Evolutionary conservation across 37 sponge, comb jelly and placozoan species (phyloP), one percentile per base, ranked within the genome.

Genomic region (Axinella damicornis): DNA sequence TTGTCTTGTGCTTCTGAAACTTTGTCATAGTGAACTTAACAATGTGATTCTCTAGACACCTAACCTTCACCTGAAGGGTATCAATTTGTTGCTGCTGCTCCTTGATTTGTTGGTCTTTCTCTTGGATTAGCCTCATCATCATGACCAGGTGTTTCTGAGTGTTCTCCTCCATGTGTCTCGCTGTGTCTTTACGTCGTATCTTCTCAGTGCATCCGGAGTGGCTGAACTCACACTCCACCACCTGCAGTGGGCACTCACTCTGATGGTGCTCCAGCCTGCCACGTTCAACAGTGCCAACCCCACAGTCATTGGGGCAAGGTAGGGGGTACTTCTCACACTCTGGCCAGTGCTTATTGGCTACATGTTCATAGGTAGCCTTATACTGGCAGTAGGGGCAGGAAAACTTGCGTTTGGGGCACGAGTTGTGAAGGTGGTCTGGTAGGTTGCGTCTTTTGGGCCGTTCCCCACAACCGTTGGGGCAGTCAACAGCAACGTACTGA

Each of bases 231-330:
- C 81, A 80, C 53, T 41, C 67, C 12, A 80, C 39, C 30, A 68
- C 21, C 6, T 65, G 34, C 57, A 41, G 11, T 14, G 35, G 46
- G 41, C 81, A 80, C 18, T 13, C 25, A 21, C 38, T 28, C 25
- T 68, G n/a, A 22, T 80, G 81, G 2, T 65, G 31, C 68, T 67
- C 28, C 9, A 80, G 81, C 2, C 19, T 17, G 17, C 52, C 24
- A 16, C 70, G 67, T 18, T 40, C 37, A 17, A 66, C 39, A 5
- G 39, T 27, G 2, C 25, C 57, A 4, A 56, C 33, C 2, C 28
- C 33, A 67, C 81, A 80, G 2, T 21, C 28, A 34, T 80, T 80
- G 33, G 81, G 81, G 57, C 81, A 80, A 1, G 11, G 13, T 17
- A 69, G 11, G 18, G 81, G 81, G 30, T 52, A 28, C 5, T 53